These are phyloP conservation scores for Notospermus geniculatus DNA, from an alignment of 1,140 invertebrate genomes.

Conservation along the genomic window DNA sequence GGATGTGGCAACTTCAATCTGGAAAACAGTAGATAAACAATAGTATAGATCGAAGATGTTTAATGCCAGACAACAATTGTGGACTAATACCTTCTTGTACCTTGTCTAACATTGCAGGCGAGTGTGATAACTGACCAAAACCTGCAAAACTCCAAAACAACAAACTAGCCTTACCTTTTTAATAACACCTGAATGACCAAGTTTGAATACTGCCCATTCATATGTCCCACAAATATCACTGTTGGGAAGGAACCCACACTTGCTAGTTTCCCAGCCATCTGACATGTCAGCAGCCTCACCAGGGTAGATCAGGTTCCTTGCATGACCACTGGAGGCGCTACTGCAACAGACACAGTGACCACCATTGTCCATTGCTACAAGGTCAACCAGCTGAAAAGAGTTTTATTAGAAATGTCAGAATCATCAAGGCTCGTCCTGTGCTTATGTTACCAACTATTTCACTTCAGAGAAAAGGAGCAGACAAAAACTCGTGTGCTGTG, in stretches of 20 bases:
- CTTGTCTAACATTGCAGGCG: too few relatives aligned
- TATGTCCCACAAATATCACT: constrained; percentile 50
- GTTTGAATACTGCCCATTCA: constrained; percentile 66
- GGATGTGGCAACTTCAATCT: constrained; percentile 64
- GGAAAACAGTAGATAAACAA: not conserved
- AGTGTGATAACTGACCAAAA: too few relatives aligned
- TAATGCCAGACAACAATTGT: too few relatives aligned
- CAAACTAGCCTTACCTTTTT: constrained; percentile 50
- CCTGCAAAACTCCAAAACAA: too few relatives aligned
- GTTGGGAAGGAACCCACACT: constrained; percentile 54
- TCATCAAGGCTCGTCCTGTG: too few relatives aligned
- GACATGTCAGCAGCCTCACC: constrained; percentile 60
- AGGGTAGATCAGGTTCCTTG: constrained; percentile 64
- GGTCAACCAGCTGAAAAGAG: constrained; percentile 55
- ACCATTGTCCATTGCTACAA: constrained; percentile 62
- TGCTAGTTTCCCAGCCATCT: constrained; percentile 70
- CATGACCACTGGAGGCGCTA: constrained; percentile 68
- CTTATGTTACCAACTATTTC: too few relatives aligned
- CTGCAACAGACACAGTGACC: constrained; percentile 62
- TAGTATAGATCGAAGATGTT: too few relatives aligned
- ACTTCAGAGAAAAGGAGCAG: too few relatives aligned
- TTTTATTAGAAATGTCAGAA: not conserved
- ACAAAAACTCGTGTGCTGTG: too few relatives aligned
- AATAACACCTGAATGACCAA: constrained; percentile 62
- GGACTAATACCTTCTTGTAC: too few relatives aligned